These are phyloP conservation scores for Mactra quadrangularis DNA, from an alignment of 1,140 invertebrate species.

Conservation along the genomic window DNA sequence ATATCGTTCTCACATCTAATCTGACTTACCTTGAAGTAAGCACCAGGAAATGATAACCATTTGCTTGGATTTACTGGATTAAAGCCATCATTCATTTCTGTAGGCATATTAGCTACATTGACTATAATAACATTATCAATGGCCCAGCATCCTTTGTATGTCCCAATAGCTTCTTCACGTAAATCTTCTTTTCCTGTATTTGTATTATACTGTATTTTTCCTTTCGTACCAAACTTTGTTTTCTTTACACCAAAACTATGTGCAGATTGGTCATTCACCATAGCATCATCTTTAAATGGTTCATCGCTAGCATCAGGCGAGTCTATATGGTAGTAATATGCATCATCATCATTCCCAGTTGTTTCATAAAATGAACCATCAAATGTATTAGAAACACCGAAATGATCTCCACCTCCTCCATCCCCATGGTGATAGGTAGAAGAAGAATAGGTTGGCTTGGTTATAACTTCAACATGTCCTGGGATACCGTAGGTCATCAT, in stretches of 20 bases:
- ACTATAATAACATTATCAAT: slow-evolving; percentile 83
- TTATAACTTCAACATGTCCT: not conserved
- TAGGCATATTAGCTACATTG: slow-evolving; percentile 79
- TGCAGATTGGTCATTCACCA: slow-evolving; percentile 8
- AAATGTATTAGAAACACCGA: no score
- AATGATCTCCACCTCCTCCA: no score
- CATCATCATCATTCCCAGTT: not conserved
- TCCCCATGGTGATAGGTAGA: not conserved
- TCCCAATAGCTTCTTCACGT: slow-evolving; percentile 37
- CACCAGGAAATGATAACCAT: slow-evolving; percentile 84
- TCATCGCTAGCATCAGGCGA: slow-evolving; percentile 16
- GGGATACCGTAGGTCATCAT: not conserved
- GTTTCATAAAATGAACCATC: not conserved
- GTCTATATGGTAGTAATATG: not conserved
- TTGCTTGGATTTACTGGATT: slow-evolving; percentile 82
- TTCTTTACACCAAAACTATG: not conserved
- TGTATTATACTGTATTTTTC: not conserved
- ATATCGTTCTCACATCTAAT: no score
- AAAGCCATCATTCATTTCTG: slow-evolving; percentile 80
- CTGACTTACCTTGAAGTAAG: slow-evolving; percentile 77
- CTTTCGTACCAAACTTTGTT: slow-evolving; percentile 11
- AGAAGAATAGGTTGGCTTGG: not conserved
- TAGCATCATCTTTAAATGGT: not conserved
- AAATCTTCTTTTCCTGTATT: not conserved
- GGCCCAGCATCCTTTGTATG: slow-evolving; percentile 81